Conservation (phyloP, 2,113 vertebrate genomes). For the Alectura lathami region DNA sequence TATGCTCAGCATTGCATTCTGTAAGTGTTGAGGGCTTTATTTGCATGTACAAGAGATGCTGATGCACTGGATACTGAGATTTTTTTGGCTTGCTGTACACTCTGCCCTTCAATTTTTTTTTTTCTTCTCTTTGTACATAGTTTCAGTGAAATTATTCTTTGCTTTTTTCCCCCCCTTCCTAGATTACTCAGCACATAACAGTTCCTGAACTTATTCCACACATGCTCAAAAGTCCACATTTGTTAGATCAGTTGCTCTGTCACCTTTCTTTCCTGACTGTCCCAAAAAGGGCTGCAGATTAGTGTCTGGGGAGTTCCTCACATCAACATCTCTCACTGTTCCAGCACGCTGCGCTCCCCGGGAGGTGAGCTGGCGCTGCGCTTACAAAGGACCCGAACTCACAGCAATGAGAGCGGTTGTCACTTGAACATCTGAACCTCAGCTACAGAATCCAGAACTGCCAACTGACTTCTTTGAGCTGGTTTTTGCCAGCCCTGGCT, state of each 20-base stretch:
- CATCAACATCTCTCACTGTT: background rate
- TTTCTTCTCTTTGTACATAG: background rate
- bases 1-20: background rate
- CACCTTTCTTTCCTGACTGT: background rate
- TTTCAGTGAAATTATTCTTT: background rate
- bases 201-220: background rate
- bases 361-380: background rate
- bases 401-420: background rate
- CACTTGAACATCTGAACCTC: background rate
- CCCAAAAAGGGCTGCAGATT: background rate
- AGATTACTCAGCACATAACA: background rate
- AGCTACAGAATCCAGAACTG: background rate
- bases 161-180: background rate
- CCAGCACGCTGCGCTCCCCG: accelerated
- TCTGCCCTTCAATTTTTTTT: background rate
- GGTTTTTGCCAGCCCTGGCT: background rate
- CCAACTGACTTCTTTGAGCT: background rate
- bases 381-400: background rate
- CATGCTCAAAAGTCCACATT: background rate
- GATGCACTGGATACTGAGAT: background rate
- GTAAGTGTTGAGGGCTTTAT: background rate
- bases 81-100: background rate
- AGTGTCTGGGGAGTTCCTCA: background rate
- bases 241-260: background rate
- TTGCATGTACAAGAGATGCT: background rate